Evolutionary conservation across 2,888 invertebrate genomes (phyloP), one percentile per base, ranked within the genome.

Genomic region (Crepidodera aurea): DNA sequence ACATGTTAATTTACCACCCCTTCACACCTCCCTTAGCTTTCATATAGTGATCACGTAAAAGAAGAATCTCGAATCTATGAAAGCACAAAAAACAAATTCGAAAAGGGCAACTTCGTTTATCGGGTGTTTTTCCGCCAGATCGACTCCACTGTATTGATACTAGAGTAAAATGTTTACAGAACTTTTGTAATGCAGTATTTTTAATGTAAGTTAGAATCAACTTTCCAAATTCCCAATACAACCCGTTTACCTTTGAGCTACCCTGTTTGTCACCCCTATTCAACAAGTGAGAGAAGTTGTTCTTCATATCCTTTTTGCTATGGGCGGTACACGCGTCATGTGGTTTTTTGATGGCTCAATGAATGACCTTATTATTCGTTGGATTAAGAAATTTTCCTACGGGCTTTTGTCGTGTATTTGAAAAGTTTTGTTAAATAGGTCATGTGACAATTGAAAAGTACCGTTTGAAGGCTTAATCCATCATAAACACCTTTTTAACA

Each of bases 321-420:
- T 6, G 29, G 42, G 42, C 16, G 42, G 42, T 16, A 16, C 16
- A 42, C 16, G 42, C 12, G 42, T 42, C 42, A 19, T 10, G 18
- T 19, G 42, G 19, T 13, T 42, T 16, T 42, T 16, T 42, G 42
- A 42, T 42, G 42, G 16, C 19, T 42, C 18, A 42, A 42, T 42
- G 12, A 16, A 42, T 42, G 42, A 19, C 16, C 42, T 42, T 42
- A 42, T 42, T 42, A 16, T 42, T 42, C 15, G 42, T 5, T 13
- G 15, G 16, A 13, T 10, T 18, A 10, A 6, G 42, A 16, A 42
- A 16, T 16, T 42, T 42, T 42, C 19, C 42, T 7, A 7, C 16
- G n/a, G 16, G 42, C 6, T 12, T 39, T 39, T 39, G 39, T 39
- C 13, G 39, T n/a, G n/a, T n/a, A n/a, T n/a, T n/a, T n/a, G n/a